Percentiles rank a stretch among this genome's conserved stretches.
These are phyloP conservation scores for Drosophila mojavensis DNA, from an alignment of 1,140 invertebrate species.

Conservation along the genomic window DNA sequence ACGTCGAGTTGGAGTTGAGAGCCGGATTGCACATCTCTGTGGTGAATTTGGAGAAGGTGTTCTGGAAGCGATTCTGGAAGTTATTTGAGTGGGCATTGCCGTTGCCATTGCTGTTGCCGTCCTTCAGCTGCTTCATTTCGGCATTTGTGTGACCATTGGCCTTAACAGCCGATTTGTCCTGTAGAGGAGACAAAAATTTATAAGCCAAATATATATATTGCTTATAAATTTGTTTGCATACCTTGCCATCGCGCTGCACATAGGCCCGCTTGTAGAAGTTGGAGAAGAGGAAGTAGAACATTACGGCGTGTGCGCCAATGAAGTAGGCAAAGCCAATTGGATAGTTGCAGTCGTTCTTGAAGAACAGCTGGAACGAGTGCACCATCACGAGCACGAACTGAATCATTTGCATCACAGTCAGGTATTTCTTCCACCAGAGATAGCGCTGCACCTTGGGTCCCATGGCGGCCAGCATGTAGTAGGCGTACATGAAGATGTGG, in stretches of 20 bases:
- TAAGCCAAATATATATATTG: not conserved
- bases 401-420: conserved; percentile 94
- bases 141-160: conserved; percentile 77
- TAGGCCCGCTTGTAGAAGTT: conserved; percentile 91
- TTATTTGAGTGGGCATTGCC: conserved; percentile 54
- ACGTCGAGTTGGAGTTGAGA: conserved; percentile 42
- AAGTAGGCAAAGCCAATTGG: conserved; percentile 90
- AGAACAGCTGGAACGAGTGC: conserved; percentile 93
- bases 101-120: conserved; percentile 55
- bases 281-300: conserved; percentile 92
- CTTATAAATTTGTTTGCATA: conserved; percentile 6
- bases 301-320: conserved; percentile 90
- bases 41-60: conserved; percentile 64
- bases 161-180: conserved; percentile 69
- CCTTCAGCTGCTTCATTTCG: conserved; percentile 53
- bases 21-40: conserved; percentile 76
- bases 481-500: conserved; percentile 96
- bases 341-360: conserved; percentile 92
- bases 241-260: conserved; percentile 79
- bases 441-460: conserved; percentile 93
- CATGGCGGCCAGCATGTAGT: conserved; percentile 94
- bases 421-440: conserved; percentile 97
- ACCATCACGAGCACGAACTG: conserved; percentile 92
- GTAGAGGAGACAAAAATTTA: not conserved
- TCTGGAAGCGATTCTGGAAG: conserved; percentile 59